Conservation (phyloP, 2,888 invertebrate genomes). For the Netelia inedita region DNA sequence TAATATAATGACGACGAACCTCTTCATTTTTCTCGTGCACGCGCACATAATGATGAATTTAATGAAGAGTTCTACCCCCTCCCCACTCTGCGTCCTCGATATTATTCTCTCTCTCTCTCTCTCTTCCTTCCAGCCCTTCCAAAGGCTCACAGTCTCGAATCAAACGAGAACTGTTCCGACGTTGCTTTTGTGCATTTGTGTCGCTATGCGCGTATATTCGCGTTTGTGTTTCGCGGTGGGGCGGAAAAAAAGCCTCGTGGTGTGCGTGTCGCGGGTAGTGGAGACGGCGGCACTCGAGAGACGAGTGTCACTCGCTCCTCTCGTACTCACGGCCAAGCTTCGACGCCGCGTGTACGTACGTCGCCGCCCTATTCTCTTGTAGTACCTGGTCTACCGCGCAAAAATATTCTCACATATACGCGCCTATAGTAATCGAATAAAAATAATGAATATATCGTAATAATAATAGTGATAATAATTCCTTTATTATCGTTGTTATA, state of each 20-base stretch:
- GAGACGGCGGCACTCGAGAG: constrained; percentile 54
- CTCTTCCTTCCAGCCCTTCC: not conserved
- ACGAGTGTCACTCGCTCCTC: constrained; percentile 64
- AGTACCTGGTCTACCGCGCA: no score
- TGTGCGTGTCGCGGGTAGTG: not conserved
- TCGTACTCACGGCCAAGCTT: constrained; percentile 58
- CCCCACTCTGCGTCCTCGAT: constrained; percentile 1
- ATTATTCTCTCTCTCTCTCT: constrained; percentile 8
- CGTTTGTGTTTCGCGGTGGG: constrained; percentile 23
- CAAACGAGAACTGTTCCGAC: constrained; percentile 27
- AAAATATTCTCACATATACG: no score
- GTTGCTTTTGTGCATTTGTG: constrained; percentile 38
- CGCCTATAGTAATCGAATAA: no score
- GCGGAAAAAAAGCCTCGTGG: constrained; percentile 4
- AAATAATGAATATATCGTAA: no score
- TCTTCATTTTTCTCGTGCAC: constrained; percentile 64
- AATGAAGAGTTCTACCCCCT: constrained; percentile 60
- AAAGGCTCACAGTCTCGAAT: constrained; percentile 9
- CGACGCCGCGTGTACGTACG: constrained; percentile 59
- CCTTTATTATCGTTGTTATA: not conserved
- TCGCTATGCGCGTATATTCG: not conserved
- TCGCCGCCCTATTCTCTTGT: no score
- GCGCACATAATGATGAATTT: constrained; percentile 68
- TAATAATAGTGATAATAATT: not conserved
- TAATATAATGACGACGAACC: constrained; percentile 56